Percentiles rank a stretch among this genome's conserved stretches.
phyloP scores from a whole-genome alignment of 2,888 invertebrate genomes.

The Noctua pronuba region DNA sequence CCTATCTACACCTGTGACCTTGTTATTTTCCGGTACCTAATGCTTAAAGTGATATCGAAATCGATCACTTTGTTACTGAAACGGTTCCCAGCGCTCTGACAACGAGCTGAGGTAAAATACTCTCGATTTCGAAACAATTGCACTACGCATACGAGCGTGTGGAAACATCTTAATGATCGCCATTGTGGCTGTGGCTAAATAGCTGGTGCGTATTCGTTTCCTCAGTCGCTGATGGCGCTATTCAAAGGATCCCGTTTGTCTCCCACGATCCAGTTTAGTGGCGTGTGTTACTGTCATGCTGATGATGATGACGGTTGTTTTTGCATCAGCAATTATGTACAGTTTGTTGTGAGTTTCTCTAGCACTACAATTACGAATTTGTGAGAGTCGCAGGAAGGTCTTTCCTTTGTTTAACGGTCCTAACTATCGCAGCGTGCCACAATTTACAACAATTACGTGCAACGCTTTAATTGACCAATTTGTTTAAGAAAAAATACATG shows the following conservation, averaged over 20 bases:
- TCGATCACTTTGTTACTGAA: slow-evolving; percentile 66
- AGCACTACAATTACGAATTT: slow-evolving; percentile 87
- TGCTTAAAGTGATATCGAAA: slow-evolving; percentile 61
- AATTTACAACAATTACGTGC: slow-evolving; percentile 77
- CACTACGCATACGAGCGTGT: slow-evolving; percentile 84
- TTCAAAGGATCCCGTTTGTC: slow-evolving; percentile 87
- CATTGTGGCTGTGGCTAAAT: slow-evolving; percentile 80
- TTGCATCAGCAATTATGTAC: slow-evolving; percentile 89
- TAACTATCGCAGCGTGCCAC: slow-evolving; percentile 80
- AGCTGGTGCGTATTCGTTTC: slow-evolving; percentile 82
- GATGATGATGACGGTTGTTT: slow-evolving; percentile 87
- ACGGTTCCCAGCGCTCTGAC: slow-evolving; percentile 65
- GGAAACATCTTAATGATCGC: slow-evolving; percentile 87
- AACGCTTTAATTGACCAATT: slow-evolving; percentile 81
- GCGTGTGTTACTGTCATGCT: slow-evolving; percentile 86
- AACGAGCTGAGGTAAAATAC: slow-evolving; percentile 73
- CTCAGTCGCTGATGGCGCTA: slow-evolving; percentile 81
- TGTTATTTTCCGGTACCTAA: slow-evolving; percentile 56
- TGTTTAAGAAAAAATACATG: slow-evolving; percentile 69
- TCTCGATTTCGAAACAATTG: slow-evolving; percentile 88
- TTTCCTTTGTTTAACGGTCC: slow-evolving; percentile 82
- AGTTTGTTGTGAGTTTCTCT: slow-evolving; percentile 87
- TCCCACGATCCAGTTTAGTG: slow-evolving; percentile 88
- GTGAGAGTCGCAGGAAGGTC: slow-evolving; percentile 84
- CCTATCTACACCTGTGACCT: slow-evolving; percentile 45